These are phyloP conservation scores for Muscina levida DNA, from an alignment of 2,888 invertebrate species.

Conservation along the genomic window DNA sequence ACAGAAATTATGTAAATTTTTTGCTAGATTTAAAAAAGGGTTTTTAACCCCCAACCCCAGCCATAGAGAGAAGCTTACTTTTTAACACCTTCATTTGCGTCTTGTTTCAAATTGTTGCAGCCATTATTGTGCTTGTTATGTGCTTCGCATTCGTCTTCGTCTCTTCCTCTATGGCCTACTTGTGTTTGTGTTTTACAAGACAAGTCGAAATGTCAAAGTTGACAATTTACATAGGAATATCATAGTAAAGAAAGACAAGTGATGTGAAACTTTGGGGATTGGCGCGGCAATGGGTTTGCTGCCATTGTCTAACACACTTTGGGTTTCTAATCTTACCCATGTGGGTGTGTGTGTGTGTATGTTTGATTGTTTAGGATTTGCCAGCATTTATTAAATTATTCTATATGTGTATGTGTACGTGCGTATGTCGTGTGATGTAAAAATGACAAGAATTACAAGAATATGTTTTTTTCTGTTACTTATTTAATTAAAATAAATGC, in stretches of 20 bases:
- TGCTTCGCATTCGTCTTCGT: neutral
- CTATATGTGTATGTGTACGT: slow-evolving; percentile 3
- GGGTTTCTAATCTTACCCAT: too few species aligned
- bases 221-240: neutral
- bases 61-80: neutral
- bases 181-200: slow-evolving; percentile 26
- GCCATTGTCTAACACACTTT: too few species aligned
- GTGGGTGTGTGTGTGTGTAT: neutral
- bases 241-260: neutral
- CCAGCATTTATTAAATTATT: slow-evolving; percentile 39
- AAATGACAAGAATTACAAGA: slow-evolving; percentile 14
- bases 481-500: slow-evolving; percentile 42
- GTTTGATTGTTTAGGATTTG: neutral
- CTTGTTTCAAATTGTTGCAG: neutral
- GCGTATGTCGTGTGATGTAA: slow-evolving; percentile 6
- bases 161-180: neutral
- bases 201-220: slow-evolving; percentile 40
- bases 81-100: slow-evolving; percentile 27
- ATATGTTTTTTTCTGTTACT: slow-evolving; percentile 21
- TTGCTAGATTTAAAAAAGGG: slow-evolving; percentile 30
- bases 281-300: too few species aligned
- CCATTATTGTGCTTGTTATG: neutral
- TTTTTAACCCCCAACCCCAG: slow-evolving; percentile 1
- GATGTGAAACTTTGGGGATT: too few species aligned
- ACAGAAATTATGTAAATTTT: slow-evolving; percentile 18